Conservation (phyloP, 2,113 vertebrate species). For the Ageneiosus marmoratus region DNA sequence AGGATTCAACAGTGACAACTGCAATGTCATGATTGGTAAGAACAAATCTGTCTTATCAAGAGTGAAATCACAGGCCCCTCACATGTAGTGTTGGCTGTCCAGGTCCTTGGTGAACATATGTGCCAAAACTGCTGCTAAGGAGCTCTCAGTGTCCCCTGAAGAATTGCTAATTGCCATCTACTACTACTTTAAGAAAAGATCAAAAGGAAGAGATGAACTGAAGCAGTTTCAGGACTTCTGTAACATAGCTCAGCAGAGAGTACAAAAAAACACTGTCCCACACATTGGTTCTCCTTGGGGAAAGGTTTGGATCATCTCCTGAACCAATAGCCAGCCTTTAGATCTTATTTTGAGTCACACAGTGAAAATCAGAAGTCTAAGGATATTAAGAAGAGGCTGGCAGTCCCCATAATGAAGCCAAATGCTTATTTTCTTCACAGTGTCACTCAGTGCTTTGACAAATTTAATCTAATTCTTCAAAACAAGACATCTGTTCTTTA, state of each 20-base stretch:
- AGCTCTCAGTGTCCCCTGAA: conserved; percentile 28
- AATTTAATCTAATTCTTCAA: no score
- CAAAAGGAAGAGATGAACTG: no score
- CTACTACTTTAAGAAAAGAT: no score
- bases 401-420: neutral
- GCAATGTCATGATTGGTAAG: conserved; percentile 34
- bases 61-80: conserved; percentile 51
- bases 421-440: conserved; percentile 49
- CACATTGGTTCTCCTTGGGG: neutral
- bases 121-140: conserved; percentile 45
- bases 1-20: conserved; percentile 43
- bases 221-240: no score
- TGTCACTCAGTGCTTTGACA: conserved; percentile 27
- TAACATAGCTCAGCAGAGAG: neutral
- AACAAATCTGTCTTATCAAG: conserved; percentile 44
- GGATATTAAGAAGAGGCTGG: conserved; percentile 37
- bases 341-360: neutral
- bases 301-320: neutral
- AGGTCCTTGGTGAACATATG: conserved; percentile 49
- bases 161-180: no score
- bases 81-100: conserved; percentile 48
- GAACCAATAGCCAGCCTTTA: neutral
- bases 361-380: neutral
- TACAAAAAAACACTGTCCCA: neutral
- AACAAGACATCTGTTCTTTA: no score